A percentile compares a stretch with the other conserved stretches of the same genome.
Evolutionary conservation across 2,113 vertebrate genomes (phyloP).

Genomic region (Tenrec ecaudatus): DNA sequence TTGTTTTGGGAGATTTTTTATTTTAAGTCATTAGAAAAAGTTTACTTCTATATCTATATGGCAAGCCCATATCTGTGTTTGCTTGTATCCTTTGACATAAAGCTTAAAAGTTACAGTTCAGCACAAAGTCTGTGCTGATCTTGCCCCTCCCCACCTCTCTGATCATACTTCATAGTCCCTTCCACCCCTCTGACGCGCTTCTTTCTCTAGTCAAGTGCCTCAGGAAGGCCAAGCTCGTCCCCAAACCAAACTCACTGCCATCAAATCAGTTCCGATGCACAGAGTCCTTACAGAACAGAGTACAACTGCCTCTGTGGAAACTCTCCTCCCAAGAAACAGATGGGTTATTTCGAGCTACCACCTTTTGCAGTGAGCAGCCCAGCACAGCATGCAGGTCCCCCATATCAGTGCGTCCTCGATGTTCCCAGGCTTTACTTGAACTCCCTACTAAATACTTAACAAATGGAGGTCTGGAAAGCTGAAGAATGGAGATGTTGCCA

Average conservation of each 20-base stretch:
- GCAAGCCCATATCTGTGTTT: neutral
- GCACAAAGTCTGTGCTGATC: neutral
- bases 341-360: no score
- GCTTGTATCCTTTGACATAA: conserved; percentile 12
- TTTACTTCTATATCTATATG: neutral
- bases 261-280: no score
- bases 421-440: conserved; percentile 2
- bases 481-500: conserved; percentile 10
- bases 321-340: no score
- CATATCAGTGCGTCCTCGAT: neutral
- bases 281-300: no score
- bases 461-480: neutral
- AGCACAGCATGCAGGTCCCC: no score
- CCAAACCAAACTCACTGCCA: no score
- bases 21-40: neutral
- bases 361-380: no score
- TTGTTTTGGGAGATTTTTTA: neutral
- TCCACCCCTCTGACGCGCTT: neutral
- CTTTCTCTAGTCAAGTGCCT: conserved; percentile 13
- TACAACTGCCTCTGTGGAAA: no score
- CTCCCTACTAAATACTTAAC: conserved; percentile 5
- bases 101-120: conserved; percentile 25
- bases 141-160: neutral
- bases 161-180: neutral
- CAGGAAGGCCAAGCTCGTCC: neutral